Base-by-base conservation (phyloP, 2,113 vertebrate genomes). In the Platysternon megacephalum region DNA sequence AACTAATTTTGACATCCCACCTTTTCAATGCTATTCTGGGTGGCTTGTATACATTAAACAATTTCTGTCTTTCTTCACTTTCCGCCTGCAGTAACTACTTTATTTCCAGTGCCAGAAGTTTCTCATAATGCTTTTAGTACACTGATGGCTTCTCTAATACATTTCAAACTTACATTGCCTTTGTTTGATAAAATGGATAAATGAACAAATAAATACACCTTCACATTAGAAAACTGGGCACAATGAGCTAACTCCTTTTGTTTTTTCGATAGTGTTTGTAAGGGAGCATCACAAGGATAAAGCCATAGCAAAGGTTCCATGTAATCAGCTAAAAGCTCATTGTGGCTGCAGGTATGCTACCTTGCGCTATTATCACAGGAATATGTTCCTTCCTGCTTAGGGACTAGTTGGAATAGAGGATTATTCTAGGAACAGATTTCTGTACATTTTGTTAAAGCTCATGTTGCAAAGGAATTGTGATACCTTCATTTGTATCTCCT, bases 41-140 rank as follows among this genome's bases (percentile, higher is more conserved):
- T 87, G 81, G 56, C 81, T 10, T 84, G 46, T 78, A 78, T 49
- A 61, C 17, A 32, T 32, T 68, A 87, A 91, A 90, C 80, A n/a
- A 14, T 86, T 84, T 94, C 53, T 85, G 11, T 5, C 90, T 95
- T 82, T 76, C 81, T 91, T 95, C 55, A 81, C 24, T 80, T 94
- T 94, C 32, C 68, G 72, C 21, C 26, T 12, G 3, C 11, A 85
- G 3, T 90, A 96, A 94, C 91, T 92, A 72, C 85, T 93, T 93
- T 2, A 11, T 52, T 74, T 56, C 42, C 5, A 6, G 32, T 95
- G 80, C 53, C 29, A 52, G 24, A 91, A 86, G 44, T 51, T 0
- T 55, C 11, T 1, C 56, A 22, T 92, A 44, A 35, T 35, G 3
- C 19, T 13, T 89, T 93, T 46, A 88, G 22, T 85, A 82, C 8